Conservation (phyloP, 1,140 invertebrate species). For the Papilio dardanus region DNA sequence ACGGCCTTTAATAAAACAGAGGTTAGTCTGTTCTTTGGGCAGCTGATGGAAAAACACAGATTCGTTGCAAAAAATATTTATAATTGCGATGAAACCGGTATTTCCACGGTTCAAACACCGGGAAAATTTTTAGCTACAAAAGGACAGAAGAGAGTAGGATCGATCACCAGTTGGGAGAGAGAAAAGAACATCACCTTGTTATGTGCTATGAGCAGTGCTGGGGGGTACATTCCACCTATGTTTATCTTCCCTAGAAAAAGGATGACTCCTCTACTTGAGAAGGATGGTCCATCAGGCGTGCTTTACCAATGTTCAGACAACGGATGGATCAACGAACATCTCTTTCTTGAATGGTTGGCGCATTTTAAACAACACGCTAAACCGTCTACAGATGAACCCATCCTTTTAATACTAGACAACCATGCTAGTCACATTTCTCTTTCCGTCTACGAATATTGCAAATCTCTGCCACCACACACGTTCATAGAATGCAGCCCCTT, state of each 20-base stretch:
- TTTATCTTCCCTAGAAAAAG: slow-evolving; percentile 66
- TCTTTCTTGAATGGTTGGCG: slow-evolving; percentile 67
- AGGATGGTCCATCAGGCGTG: slow-evolving; percentile 53
- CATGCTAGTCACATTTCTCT: slow-evolving; percentile 68
- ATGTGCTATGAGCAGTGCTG: slow-evolving; percentile 56
- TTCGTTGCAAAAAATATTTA: slow-evolving; percentile 51
- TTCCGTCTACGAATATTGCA: slow-evolving; percentile 57
- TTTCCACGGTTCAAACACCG: slow-evolving; percentile 51
- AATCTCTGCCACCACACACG: slow-evolving; percentile 76
- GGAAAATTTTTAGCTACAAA: slow-evolving; percentile 50
- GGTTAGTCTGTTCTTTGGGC: slow-evolving; percentile 46
- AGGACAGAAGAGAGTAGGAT: slow-evolving; percentile 51
- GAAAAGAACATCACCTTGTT: slow-evolving; percentile 57
- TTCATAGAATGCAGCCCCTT: slow-evolving; percentile 78
- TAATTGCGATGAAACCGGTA: slow-evolving; percentile 57
- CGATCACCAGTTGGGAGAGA: slow-evolving; percentile 61
- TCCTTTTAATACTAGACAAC: slow-evolving; percentile 66
- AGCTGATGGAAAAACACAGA: slow-evolving; percentile 55
- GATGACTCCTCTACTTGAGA: slow-evolving; percentile 53
- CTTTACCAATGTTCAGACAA: slow-evolving; percentile 55
- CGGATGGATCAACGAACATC: slow-evolving; percentile 62
- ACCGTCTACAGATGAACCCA: slow-evolving; percentile 52
- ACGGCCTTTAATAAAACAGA: slow-evolving; percentile 59
- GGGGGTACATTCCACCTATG: slow-evolving; percentile 65
- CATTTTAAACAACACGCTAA: slow-evolving; percentile 69